Evolutionary conservation across 2,113 vertebrate genomes (phyloP).

Genomic region (Girardinichthys multiradiatus): DNA sequence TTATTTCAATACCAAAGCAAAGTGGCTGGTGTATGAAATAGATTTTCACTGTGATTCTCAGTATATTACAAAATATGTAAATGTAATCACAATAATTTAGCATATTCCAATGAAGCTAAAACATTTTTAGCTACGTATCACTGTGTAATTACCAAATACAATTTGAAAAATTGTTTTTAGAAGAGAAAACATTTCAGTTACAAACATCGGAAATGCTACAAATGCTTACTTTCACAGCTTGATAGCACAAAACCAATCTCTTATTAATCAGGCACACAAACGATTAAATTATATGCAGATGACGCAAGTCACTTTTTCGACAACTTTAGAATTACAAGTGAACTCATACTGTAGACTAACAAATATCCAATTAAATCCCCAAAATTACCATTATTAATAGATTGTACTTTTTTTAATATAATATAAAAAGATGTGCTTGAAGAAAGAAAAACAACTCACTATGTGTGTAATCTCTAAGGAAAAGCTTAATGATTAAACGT

Average conservation of each 20-base stretch:
- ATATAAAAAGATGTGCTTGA: conserved; percentile 15
- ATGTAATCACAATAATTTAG: not conserved
- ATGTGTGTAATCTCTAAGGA: conserved; percentile 43
- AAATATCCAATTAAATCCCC: conserved; percentile 7
- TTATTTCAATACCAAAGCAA: not conserved
- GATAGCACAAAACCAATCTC: not conserved
- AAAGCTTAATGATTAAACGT: conserved; percentile 18
- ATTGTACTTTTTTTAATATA: conserved; percentile 11
- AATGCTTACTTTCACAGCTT: not conserved
- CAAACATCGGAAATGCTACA: not conserved
- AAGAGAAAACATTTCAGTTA: not conserved
- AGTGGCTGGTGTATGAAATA: too few relatives aligned
- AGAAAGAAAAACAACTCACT: conserved; percentile 50
- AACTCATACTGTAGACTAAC: not conserved
- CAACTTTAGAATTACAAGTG: not conserved
- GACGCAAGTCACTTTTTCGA: not conserved
- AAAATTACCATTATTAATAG: conserved; percentile 4
- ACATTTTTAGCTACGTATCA: not conserved
- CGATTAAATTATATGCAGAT: not conserved
- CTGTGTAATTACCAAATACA: too few relatives aligned
- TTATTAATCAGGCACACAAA: not conserved
- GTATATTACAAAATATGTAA: not conserved
- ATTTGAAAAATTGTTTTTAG: too few relatives aligned
- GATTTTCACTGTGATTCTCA: not conserved
- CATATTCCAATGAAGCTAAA: not conserved